Base-by-base conservation (phyloP, 2,797 vertebrate species). In the Sebastes variabilis region DNA sequence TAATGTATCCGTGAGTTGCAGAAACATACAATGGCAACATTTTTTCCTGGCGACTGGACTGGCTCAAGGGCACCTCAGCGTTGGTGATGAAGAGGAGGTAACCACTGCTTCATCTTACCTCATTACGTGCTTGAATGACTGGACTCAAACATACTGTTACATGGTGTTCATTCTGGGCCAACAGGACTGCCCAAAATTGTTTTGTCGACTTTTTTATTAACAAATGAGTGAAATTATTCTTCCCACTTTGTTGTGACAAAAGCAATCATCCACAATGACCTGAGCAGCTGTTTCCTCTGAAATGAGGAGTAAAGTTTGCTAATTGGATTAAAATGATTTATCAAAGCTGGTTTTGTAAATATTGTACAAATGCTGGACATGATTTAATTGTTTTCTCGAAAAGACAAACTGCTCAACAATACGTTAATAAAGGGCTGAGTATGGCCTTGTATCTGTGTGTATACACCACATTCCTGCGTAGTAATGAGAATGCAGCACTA, bases 401-500 rank as follows among this genome's bases (percentile, higher is more conserved):
- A 71, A 62, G 9, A 25, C 4, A 32, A 65, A 69, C 10, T 4
- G 27, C 73, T 32, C 3, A 16, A 11, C 66, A 46, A 4, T 2
- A 46, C 24, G 72, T 38, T 27, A 34, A n/a, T 54, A 24, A 66
- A 1, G 10, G 11, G 25, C 49, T 8, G 16, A 14, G 12, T 66
- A 2, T 66, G 36, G 38, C 14, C 30, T 22, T 67, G 71, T 64
- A 8, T 49, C 12, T 42, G 11, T 59, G 29, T 70, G 42, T 10
- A 34, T 22, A 16, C 49, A 16, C 55, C 78, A 59, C 68, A 38
- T 70, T 52, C 66, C 73, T 20, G 61, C 24, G 27, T 77, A 56
- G 80, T 91, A 82, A 88, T 82, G 82, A 84, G 74, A 60, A 32
- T 4, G 42, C 61, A 71, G 32, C 87, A 60, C 14, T 61, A 67